A percentile compares a stretch with the other conserved stretches of the same genome.
These are phyloP conservation scores for Pararge aegeria DNA, from an alignment of 1,140 invertebrate species.

Conservation along the genomic window DNA sequence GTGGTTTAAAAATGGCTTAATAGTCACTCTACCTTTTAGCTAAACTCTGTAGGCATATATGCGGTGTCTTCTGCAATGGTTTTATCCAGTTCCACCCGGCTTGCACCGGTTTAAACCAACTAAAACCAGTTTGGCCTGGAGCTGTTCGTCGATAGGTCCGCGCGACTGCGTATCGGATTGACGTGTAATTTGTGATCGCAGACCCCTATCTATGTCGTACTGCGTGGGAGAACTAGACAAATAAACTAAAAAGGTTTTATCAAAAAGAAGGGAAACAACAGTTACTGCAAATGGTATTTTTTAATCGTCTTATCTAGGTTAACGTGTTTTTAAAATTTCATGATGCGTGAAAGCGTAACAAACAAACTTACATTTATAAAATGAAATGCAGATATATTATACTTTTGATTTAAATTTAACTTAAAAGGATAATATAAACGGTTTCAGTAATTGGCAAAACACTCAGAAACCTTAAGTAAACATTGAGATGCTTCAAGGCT, in stretches of 20 bases:
- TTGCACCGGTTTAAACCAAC: constrained; percentile 18
- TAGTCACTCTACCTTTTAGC: neutral
- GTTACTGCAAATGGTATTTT: neutral
- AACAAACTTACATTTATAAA: too few relatives aligned
- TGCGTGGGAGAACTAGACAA: constrained; percentile 12
- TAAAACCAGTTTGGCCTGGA: constrained; percentile 40
- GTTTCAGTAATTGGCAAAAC: too few relatives aligned
- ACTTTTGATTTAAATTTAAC: too few relatives aligned
- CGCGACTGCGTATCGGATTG: constrained; percentile 59
- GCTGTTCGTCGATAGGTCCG: constrained; percentile 42
- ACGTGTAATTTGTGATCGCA: constrained; percentile 51
- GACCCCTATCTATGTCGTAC: constrained; percentile 28
- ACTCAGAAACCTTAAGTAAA: neutral
- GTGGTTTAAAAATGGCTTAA: too few relatives aligned
- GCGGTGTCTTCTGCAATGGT: constrained; percentile 30
- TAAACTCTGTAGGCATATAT: constrained; percentile 23
- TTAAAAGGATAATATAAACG: too few relatives aligned
- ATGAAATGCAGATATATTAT: too few relatives aligned
- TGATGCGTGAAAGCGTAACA: neutral
- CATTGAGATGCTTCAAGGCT: neutral
- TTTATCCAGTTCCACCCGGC: constrained; percentile 36
- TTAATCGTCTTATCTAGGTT: neutral
- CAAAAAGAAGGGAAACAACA: neutral
- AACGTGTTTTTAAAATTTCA: neutral
- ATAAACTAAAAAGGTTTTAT: constrained; percentile 9